These are phyloP conservation scores for Diorhabda sublineata DNA, from an alignment of 1,140 invertebrate genomes.

Conservation along the genomic window DNA sequence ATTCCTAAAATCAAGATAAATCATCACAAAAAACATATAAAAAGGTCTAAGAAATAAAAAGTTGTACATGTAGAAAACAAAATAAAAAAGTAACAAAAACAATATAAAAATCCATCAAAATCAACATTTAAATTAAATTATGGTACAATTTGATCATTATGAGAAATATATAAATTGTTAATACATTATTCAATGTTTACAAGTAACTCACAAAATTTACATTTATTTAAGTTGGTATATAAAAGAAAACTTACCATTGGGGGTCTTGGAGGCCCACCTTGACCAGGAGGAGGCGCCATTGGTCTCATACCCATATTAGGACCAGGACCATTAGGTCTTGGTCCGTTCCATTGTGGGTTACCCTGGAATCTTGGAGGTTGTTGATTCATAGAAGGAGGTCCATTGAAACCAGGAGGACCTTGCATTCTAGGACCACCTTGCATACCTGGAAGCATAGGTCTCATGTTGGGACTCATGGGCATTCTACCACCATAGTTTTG, in stretches of 20 bases:
- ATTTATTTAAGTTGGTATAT: neutral
- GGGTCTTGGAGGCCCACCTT: slow-evolving; percentile 57
- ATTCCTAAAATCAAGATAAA: no score
- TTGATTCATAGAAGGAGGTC: slow-evolving; percentile 41
- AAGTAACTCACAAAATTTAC: no score
- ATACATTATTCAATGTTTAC: no score
- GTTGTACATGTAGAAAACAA: no score
- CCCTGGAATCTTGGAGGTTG: slow-evolving; percentile 56
- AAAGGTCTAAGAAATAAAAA: no score
- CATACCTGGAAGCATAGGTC: slow-evolving; percentile 58
- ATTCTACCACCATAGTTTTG: slow-evolving; percentile 61
- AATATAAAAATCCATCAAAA: no score
- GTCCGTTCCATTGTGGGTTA: slow-evolving; percentile 57
- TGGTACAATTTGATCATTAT: no score
- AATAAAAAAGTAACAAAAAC: no score
- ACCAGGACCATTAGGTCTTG: slow-evolving; percentile 56
- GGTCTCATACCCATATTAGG: slow-evolving; percentile 53
- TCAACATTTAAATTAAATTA: no score
- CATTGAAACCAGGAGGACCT: slow-evolving; percentile 50
- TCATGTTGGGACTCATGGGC: slow-evolving; percentile 64
- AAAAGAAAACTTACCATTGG: slow-evolving; percentile 58
- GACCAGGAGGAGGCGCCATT: slow-evolving; percentile 55
- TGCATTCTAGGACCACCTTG: slow-evolving; percentile 66
- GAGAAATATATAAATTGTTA: no score
- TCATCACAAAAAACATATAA: no score